Base-by-base conservation (phyloP, 1,140 invertebrate genomes). In the Psix sp. region DNA sequence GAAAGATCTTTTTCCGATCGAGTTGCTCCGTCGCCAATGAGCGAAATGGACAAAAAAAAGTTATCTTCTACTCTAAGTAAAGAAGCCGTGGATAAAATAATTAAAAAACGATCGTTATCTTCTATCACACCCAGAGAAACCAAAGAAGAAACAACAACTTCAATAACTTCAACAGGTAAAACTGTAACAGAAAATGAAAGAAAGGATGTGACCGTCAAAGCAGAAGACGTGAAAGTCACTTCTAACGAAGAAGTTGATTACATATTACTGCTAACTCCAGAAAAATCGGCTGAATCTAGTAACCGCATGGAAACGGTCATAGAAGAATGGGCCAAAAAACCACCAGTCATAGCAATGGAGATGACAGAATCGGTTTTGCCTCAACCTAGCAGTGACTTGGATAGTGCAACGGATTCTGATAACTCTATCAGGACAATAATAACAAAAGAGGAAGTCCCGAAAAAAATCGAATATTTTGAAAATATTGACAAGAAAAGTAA, bases 391-490 rank as follows among this genome's bases (percentile, higher is more conserved):
- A 90, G 89, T 79, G 91, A 92, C 79, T 88, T 89, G 0, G 91
- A 93, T 72, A 91, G 83, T 29, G 77, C 80, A 0, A 87, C 91
- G 5, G 91, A 91, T 74, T 93, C 92, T 0, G 92, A 93, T 63
- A 87, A 90, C 18, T 93, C 92, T 0, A 89, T 90, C 3, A 90
- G 85, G 81, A 93, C 91, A 7, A 92, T 91, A 0, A 90, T 93
- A 17, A 86, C 89, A 57, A 83, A 86, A 0, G 90, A 91, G 48
- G 90, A 91, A 48, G 90, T 94, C 0, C 89, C 89, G 36, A 89
- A 90, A 52, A 94, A 94, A 82, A 92, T 95, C 1, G 91, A 94
- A 78, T 94, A 93, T 83, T 95, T 94, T 77, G 94, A 94, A 82
- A 91, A 90, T 10, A 90, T 90, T 0, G 84, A 88, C 77, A 51